These are phyloP conservation scores for Onthophagus sagittarius DNA, from an alignment of 2,888 invertebrate genomes.

Conservation along the genomic window DNA sequence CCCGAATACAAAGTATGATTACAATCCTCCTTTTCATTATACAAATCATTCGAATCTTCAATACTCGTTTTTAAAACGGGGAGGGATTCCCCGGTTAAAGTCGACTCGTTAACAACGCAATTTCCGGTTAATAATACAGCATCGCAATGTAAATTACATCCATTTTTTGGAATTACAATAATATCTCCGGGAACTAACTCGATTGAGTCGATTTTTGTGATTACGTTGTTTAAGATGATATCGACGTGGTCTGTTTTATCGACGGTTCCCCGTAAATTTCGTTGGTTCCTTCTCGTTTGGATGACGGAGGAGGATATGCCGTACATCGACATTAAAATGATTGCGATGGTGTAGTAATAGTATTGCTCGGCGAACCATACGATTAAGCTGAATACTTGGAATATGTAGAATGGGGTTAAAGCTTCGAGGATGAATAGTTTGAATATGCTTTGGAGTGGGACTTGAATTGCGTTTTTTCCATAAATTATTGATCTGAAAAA, in stretches of 20 bases:
- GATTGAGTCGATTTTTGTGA: conserved; percentile 63
- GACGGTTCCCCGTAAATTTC: conserved; percentile 82
- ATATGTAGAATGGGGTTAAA: conserved; percentile 94
- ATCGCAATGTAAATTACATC: conserved; percentile 88
- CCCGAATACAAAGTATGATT: conserved; percentile 87
- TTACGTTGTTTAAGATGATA: conserved; percentile 54
- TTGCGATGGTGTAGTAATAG: conserved; percentile 82
- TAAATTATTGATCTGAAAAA: conserved; percentile 71
- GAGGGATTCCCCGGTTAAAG: conserved; percentile 93
- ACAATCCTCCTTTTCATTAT: conserved; percentile 79
- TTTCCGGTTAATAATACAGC: conserved; percentile 81
- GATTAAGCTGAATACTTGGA: conserved; percentile 86
- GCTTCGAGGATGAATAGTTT: conserved; percentile 75
- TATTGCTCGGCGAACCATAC: conserved; percentile 89
- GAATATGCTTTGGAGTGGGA: conserved; percentile 71
- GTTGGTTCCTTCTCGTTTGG: conserved; percentile 88
- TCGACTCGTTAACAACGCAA: conserved; percentile 91
- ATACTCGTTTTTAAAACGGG: conserved; percentile 91
- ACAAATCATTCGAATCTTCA: conserved; percentile 63
- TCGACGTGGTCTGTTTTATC: conserved; percentile 64
- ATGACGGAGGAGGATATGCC: conserved; percentile 79
- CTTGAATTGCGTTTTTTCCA: conserved; percentile 78
- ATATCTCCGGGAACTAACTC: conserved; percentile 87
- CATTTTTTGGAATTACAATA: conserved; percentile 74
- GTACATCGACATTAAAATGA: conserved; percentile 77